A percentile compares a stretch with the other conserved stretches of the same genome.
Conservation (phyloP, 2,113 vertebrate genomes). For the Calidris pygmaea region DNA sequence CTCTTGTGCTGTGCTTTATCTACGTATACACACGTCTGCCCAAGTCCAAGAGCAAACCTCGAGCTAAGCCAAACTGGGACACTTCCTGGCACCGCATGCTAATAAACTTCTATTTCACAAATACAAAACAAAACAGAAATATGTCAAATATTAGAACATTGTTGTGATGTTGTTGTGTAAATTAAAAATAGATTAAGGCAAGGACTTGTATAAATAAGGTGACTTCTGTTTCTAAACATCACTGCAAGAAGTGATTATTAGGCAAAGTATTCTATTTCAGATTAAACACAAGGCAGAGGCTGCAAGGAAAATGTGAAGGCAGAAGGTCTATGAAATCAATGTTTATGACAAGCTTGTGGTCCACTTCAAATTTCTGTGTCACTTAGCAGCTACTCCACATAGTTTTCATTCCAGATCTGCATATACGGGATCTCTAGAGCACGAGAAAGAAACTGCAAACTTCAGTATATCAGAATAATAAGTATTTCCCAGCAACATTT, state of each 20-base stretch:
- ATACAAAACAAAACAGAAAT: neutral
- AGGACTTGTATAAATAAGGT: conserved; percentile 54
- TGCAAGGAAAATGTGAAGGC: conserved; percentile 62
- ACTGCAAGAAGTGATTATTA: conserved; percentile 62
- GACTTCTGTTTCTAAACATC: conserved; percentile 56
- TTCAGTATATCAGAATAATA: conserved; percentile 14
- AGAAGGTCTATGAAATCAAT: conserved; percentile 60
- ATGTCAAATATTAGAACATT: neutral
- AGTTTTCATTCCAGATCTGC: conserved; percentile 53
- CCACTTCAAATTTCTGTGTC: conserved; percentile 59
- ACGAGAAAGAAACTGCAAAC: conserved; percentile 25
- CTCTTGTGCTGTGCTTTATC: neutral
- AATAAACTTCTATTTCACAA: conserved; percentile 34
- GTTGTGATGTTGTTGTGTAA: conserved; percentile 14
- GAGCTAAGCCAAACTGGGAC: neutral
- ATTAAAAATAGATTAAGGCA: conserved; percentile 58
- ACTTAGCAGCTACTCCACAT: conserved; percentile 65
- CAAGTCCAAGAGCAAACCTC: neutral
- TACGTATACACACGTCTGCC: neutral
- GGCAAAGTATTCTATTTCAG: conserved; percentile 13
- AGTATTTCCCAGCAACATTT: neutral
- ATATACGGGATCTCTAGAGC: conserved; percentile 11
- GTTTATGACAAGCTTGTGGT: conserved; percentile 69
- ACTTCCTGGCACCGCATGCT: conserved; percentile 8
- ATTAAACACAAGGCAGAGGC: conserved; percentile 53